These are phyloP conservation scores for Pseudomyrmex dendroicus DNA, from an alignment of 1,140 invertebrate genomes.

Conservation along the genomic window DNA sequence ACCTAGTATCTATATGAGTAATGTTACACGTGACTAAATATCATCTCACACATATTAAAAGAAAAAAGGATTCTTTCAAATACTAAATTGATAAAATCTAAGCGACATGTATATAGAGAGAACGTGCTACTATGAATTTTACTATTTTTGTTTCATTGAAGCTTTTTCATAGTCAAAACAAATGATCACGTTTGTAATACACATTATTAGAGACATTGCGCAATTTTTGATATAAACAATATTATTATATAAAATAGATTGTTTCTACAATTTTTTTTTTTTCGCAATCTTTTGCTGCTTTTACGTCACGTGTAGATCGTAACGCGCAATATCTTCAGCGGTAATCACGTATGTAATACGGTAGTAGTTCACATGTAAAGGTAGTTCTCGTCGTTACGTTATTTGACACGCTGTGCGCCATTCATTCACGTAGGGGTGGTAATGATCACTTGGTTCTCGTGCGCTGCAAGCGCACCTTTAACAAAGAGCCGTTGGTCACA, in stretches of 20 bases:
- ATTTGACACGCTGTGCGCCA: slow-evolving; percentile 35
- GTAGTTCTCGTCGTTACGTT: slow-evolving; percentile 19
- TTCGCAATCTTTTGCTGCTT: neutral
- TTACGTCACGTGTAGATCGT: neutral
- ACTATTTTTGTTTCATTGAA: too few relatives aligned
- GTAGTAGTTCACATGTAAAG: neutral
- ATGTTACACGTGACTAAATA: neutral
- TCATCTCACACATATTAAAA: neutral
- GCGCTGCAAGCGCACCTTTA: slow-evolving; percentile 1
- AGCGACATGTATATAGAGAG: neutral
- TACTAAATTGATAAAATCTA: slow-evolving; percentile 8
- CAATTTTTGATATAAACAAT: neutral
- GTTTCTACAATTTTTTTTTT: neutral
- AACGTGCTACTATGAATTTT: too few relatives aligned
- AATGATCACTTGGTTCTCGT: slow-evolving; percentile 62
- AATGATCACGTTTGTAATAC: too few relatives aligned
- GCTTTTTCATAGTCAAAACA: too few relatives aligned
- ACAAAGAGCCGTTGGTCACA: slow-evolving; percentile 46
- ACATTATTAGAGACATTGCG: too few relatives aligned
- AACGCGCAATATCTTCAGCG: slow-evolving; percentile 23
- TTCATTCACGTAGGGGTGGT: slow-evolving; percentile 35
- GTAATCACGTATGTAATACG: neutral
- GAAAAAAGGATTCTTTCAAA: neutral
- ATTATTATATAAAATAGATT: neutral
- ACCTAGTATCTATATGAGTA: neutral